Evolutionary conservation across 1,140 invertebrate species (phyloP).

Genomic region (Sogatella furcifera): DNA sequence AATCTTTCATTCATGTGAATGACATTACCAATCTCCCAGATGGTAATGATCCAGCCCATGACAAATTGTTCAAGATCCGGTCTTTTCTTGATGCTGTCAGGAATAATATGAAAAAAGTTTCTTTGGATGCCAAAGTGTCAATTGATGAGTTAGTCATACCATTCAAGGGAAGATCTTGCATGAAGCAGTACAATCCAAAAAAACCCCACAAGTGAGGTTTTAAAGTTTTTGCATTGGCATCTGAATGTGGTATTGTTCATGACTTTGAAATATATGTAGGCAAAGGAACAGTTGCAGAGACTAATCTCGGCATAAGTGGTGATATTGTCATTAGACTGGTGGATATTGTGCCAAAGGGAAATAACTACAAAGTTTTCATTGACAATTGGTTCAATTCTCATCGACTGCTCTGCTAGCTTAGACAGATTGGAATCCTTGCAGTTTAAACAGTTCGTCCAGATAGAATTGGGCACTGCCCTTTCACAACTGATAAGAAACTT

Average conservation of each 20-base stretch:
- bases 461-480: conserved; percentile 13
- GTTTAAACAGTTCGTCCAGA: conserved; percentile 15
- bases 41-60: conserved; percentile 1
- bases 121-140: background rate
- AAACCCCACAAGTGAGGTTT: conserved; percentile 31
- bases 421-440: conserved; percentile 11
- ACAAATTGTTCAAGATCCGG: conserved; percentile 8
- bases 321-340: conserved; percentile 14
- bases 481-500: conserved; percentile 16
- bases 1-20: background rate
- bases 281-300: conserved; percentile 6
- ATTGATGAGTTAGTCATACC: conserved; percentile 22
- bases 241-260: conserved; percentile 10
- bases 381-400: conserved; percentile 20
- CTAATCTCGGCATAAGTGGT: conserved; percentile 11
- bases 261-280: conserved; percentile 16
- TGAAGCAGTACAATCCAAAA: conserved; percentile 26
- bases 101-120: conserved; percentile 12
- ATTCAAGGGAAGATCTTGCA: conserved; percentile 18
- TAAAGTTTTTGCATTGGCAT: conserved; percentile 17
- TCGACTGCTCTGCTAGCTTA: conserved; percentile 8
- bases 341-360: conserved; percentile 1
- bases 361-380: conserved; percentile 17
- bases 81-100: conserved; percentile 7
- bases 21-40: background rate